Percentiles rank a stretch among this genome's conserved stretches.
Evolutionary conservation across 2,113 vertebrate genomes (phyloP).

Genomic region (Paratilapia polleni): DNA sequence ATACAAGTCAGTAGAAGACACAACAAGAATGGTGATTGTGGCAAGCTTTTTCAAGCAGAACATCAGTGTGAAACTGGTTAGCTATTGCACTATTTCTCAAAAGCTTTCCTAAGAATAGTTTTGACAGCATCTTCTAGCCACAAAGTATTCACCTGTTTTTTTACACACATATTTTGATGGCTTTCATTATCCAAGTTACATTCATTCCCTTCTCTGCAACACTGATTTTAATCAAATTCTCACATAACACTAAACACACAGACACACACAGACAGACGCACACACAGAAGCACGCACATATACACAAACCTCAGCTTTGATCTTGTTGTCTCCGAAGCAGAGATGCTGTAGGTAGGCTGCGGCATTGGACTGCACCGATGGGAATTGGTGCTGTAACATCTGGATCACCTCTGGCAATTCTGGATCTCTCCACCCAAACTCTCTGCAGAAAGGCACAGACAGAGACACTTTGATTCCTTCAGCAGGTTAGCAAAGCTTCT

Average conservation of each 20-base stretch:
- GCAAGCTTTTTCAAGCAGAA: slow-evolving; percentile 27
- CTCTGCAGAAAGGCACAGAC: slow-evolving; percentile 80
- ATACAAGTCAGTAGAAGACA: slow-evolving; percentile 31
- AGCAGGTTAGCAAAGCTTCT: slow-evolving; percentile 18
- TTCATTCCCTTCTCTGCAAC: not conserved
- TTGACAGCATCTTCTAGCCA: not conserved
- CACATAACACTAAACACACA: not conserved
- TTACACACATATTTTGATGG: not conserved
- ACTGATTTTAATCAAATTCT: not conserved
- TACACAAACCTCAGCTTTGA: slow-evolving; percentile 94
- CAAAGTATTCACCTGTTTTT: not conserved
- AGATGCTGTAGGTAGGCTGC: slow-evolving; percentile 98
- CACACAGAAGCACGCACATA: not conserved
- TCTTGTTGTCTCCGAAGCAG: slow-evolving; percentile 99
- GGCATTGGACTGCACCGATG: slow-evolving; percentile 98
- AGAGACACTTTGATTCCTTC: slow-evolving; percentile 40
- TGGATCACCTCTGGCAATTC: slow-evolving; percentile 99
- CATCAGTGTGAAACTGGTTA: slow-evolving; percentile 14
- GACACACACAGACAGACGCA: not conserved
- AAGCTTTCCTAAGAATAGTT: not conserved
- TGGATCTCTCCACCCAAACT: slow-evolving; percentile 98
- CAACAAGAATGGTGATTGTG: slow-evolving; percentile 8
- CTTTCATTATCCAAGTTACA: slow-evolving; percentile 8
- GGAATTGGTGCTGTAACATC: slow-evolving; percentile 99
- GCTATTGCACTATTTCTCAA: slow-evolving; percentile 2